Base-by-base conservation (phyloP, 2,797 vertebrate species). In the Acanthurus lineatus region DNA sequence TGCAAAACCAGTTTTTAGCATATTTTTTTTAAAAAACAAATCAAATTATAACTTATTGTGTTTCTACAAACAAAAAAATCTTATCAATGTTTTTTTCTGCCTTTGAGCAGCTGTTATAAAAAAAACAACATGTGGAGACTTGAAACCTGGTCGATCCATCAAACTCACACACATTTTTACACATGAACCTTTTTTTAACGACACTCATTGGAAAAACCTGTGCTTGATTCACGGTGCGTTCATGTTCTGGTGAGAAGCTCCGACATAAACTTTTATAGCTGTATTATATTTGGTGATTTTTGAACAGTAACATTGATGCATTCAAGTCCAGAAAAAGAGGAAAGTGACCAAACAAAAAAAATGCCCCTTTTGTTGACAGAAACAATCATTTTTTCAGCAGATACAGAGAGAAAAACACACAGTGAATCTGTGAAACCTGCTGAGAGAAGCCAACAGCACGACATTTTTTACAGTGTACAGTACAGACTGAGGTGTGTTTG, bases 211-310 rank as follows among this genome's bases (percentile, higher is more conserved):
- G 15, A 63, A 52, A 66, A 44, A 25, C 40, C 8, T 64, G 20
- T 0, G 48, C n/a, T 62, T 73, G 32, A 45, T 63, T 67, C 51
- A 54, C 51, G 38, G 49, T 45, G 25, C 9, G 38, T 19, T 58
- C 44, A 32, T 60, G 60, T 44, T 47, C 57, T 62, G 52, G 20
- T 52, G 67, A 63, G 48, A 53, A 8, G 16, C 20, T 60, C 20
- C 57, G 69, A 45, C 71, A 86, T 51, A 73, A 57, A 70, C 68
- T 71, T 12, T 12, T 70, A 16, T 5, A 68, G 25, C 68, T 65
- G 74, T 66, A 4, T 54, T 58, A 61, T 72, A 83, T 87, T 88
- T 81, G 79, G 79, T 82, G 75, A 79, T 51, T 68, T 56, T 6
- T 74, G 19, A 74, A 65, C 19, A 71, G 38, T 47, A 77, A 76